Base-by-base conservation (phyloP, 2,888 invertebrate species). In the Acrobasis consociella region DNA sequence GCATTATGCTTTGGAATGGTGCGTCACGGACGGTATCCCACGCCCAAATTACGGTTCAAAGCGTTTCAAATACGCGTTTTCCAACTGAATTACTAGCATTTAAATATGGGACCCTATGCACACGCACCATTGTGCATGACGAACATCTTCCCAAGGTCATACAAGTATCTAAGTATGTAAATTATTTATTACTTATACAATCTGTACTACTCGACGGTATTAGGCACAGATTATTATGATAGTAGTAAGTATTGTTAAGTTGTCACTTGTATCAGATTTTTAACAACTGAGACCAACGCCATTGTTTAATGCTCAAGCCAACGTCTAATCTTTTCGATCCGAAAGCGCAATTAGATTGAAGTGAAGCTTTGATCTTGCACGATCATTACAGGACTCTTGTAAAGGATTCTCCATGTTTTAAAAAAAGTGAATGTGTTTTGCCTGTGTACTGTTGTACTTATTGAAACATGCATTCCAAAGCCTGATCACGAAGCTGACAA, bases 31-130 rank as follows among this genome's bases (percentile, higher is more conserved):
- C 53, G 31, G 31, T n/a, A 55, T 56, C 17, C 56, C 56, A 42
- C 56, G 56, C 56, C 56, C 42, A 55, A 55, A 39, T 16, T 39
- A 39, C 16, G 39, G 55, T 55, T 55, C 55, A 55, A 16, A 55
- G 55, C 15, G 55, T 39, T 55, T 55, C 39, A 16, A 37, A 16
- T 55, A 55, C 55, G 55, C 39, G 16, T 56, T 56, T 56, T 56
- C 56, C 56, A 46, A 56, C 42, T 56, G 42, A 56, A 56, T 56
- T 56, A 56, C 56, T 56, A 46, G 46, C 42, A 42, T 56, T 56
- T 42, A 56, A 56, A 22, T 46, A 13, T 46, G 22, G 56, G 56
- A 42, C 42, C 56, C 56, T 56, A 56, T 15, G 42, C 42, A 38
- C 16, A 39, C 42, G 39, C 56, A 56, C 56, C 42, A 22, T 17